Base-by-base conservation (phyloP, 1,140 invertebrate genomes). In the Trypoxylus dichotomus region DNA sequence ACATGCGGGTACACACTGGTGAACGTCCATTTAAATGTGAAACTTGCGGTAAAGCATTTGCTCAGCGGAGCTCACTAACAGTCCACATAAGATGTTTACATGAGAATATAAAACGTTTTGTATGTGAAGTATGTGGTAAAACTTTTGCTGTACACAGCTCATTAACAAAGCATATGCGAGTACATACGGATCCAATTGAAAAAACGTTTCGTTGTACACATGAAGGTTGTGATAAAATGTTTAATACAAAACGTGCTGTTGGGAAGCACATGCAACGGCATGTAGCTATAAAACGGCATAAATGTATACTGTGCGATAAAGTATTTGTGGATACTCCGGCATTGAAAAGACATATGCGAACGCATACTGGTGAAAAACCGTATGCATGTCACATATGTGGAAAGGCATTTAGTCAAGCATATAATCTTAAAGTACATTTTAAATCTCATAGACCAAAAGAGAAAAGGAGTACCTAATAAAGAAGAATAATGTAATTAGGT, bases 291-390 rank as follows among this genome's bases (percentile, higher is more conserved):
- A 88, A 87, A 81, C 87, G 86, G 13, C 84, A 86, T 78, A 79
- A 82, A 29, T 89, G 88, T 80, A 76, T 76, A 47, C 75, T 85
- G 0, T 89, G 88, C 80, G 81, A 84, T 63, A 88, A 87, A 82
- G 81, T 81, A 58, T 87, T 85, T 75, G 81, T 79, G 15, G 82
- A 80, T n/a, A 83, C 81, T 0, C 81, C 83, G 13, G 81, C 83
- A 74, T 60, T 86, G 19, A 79, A 82, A 13, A 82, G 80, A 1
- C 84, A 85, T 78, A 83, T 85, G 82, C 81, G 83, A 77, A 83
- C 82, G 5, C 84, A 86, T 77, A 85, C 81, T 21, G 84, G 84
- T 21, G 82, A 83, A 74, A 84, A 82, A 73, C 84, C 83, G 1
- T 79, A 85, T 79, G 71, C 21, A 15, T 77, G 76, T 74, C 10